These are phyloP conservation scores for Gonioctena quinquepunctata DNA, from an alignment of 1,140 invertebrate genomes.

Conservation along the genomic window DNA sequence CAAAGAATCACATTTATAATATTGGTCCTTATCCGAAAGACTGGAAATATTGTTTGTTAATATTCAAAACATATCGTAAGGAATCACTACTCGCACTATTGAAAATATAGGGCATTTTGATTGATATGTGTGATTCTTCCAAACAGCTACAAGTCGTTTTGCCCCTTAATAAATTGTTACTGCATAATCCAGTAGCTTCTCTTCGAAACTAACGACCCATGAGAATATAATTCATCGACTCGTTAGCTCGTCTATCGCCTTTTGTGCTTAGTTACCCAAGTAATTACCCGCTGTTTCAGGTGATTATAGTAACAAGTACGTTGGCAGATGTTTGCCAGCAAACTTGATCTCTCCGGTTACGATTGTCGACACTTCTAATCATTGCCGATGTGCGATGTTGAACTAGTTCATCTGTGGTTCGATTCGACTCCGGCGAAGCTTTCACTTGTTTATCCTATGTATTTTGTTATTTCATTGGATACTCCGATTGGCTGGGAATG, in stretches of 20 bases:
- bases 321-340: background rate
- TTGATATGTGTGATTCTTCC: background rate
- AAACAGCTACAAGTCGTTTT: background rate
- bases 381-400: background rate
- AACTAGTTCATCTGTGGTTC: background rate
- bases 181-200: background rate
- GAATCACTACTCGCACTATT: background rate
- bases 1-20: background rate
- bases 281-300: background rate
- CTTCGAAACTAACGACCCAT: background rate
- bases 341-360: background rate
- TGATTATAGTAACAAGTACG: background rate
- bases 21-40: background rate
- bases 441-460: no score
- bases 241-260: slow-evolving; percentile 4
- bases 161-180: background rate
- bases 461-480: no score
- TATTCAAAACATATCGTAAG: background rate
- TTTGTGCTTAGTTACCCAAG: background rate
- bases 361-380: background rate
- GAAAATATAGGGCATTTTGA: background rate
- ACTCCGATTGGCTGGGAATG: no score
- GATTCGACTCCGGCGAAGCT: background rate
- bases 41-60: background rate
- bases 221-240: background rate